Conservation (phyloP, 2,113 vertebrate species). For the Stegastes partitus region DNA sequence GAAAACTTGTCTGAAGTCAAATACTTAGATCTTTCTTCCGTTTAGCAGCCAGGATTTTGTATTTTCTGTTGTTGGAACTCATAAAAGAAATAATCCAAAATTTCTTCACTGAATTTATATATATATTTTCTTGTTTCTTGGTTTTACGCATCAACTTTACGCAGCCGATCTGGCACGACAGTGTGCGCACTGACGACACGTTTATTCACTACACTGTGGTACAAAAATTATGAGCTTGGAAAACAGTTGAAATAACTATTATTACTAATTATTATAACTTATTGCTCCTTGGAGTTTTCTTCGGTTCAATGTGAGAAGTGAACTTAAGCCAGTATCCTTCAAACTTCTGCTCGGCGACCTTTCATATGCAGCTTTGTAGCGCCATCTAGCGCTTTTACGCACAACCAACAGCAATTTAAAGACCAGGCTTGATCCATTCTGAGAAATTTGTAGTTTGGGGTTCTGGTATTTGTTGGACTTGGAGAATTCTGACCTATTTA, state of each 20-base stretch:
- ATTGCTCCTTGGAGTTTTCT: neutral
- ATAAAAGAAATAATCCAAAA: neutral
- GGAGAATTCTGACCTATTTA: too few species aligned
- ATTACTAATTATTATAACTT: neutral
- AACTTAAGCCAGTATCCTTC: neutral
- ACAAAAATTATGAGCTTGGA: neutral
- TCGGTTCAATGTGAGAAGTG: neutral
- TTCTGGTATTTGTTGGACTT: neutral
- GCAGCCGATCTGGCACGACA: neutral
- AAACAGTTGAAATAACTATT: neutral
- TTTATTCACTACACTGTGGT: neutral
- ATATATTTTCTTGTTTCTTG: neutral
- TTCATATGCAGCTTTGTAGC: constrained; percentile 36
- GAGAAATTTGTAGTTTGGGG: neutral
- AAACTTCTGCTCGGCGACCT: constrained; percentile 10
- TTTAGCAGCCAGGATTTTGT: neutral
- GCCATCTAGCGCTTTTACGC: constrained; percentile 58
- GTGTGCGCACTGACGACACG: neutral
- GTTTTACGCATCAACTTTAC: neutral
- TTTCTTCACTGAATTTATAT: too few species aligned
- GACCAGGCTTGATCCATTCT: neutral
- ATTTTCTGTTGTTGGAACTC: neutral
- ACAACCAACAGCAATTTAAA: neutral
- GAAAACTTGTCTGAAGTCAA: neutral
- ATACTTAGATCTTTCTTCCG: neutral